These are phyloP conservation scores for Limosa lapponica DNA, from an alignment of 2,797 vertebrate genomes.

Conservation along the genomic window DNA sequence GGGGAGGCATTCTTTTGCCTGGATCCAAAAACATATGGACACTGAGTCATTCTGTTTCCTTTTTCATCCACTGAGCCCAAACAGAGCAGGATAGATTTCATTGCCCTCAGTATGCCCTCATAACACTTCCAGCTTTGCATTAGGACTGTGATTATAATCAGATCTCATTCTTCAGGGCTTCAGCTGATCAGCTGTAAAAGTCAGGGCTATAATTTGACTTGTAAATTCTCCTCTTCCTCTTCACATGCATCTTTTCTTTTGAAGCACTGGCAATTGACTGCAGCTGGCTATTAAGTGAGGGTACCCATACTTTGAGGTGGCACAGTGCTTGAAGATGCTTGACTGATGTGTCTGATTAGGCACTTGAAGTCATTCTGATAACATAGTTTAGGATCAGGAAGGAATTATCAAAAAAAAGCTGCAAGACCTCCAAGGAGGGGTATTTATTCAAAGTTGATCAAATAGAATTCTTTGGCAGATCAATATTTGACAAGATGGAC, in stretches of 20 bases:
- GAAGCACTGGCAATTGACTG: constrained; percentile 48
- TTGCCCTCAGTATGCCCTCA: constrained; percentile 28
- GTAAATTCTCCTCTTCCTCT: constrained; percentile 61
- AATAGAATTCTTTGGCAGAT: not conserved
- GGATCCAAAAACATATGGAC: not conserved
- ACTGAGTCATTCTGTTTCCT: constrained; percentile 42
- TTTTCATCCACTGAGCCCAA: not conserved
- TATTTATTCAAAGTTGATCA: not conserved
- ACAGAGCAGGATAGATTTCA: constrained; percentile 25
- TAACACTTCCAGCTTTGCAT: constrained; percentile 31
- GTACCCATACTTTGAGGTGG: not conserved
- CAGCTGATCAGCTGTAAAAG: constrained; percentile 55
- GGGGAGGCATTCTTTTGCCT: not conserved
- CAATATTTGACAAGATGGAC: not conserved
- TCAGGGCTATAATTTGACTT: constrained; percentile 55
- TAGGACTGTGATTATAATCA: constrained; percentile 68
- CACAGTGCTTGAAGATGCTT: constrained; percentile 38
- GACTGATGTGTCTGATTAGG: constrained; percentile 51
- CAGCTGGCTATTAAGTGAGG: constrained; percentile 58
- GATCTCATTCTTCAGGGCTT: constrained; percentile 58
- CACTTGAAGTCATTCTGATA: constrained; percentile 18
- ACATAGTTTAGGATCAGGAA: constrained; percentile 15
- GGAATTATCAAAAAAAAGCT: not conserved
- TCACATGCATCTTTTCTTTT: constrained; percentile 46
- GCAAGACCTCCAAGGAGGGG: not conserved